Evolutionary conservation across 2,888 invertebrate species (phyloP).

Genomic region (Latheticus oryzae): DNA sequence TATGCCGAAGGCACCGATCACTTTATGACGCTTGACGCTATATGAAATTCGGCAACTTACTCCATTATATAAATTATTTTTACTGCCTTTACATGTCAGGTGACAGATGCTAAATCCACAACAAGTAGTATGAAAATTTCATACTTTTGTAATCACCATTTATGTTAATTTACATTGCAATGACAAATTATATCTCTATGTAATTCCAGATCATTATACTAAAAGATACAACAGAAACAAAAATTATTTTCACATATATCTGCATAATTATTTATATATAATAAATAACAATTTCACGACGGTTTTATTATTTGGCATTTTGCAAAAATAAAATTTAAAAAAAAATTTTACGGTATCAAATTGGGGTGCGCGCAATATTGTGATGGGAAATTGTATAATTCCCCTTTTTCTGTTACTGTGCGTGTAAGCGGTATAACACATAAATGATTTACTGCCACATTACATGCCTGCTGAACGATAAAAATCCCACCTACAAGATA

Average conservation of each 20-base stretch:
- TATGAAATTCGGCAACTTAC: conserved; percentile 51
- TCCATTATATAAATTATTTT: conserved; percentile 54
- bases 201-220: too few species aligned
- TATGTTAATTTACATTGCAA: too few species aligned
- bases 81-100: too few species aligned
- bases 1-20: conserved; percentile 63
- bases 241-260: too few species aligned
- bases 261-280: too few species aligned
- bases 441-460: conserved; percentile 29
- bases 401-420: conserved; percentile 26
- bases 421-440: conserved; percentile 31
- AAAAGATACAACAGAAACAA: too few species aligned
- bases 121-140: too few species aligned
- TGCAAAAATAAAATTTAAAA: not conserved
- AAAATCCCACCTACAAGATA: conserved; percentile 25
- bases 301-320: conserved; percentile 5
- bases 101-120: too few species aligned
- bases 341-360: not conserved
- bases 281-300: too few species aligned
- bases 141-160: too few species aligned
- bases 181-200: too few species aligned
- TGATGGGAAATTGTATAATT: conserved; percentile 26
- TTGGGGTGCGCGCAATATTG: conserved; percentile 17
- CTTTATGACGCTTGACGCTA: conserved; percentile 62
- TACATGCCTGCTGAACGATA: conserved; percentile 26